Evolutionary conservation across 2,113 vertebrate genomes (phyloP).

Genomic region (Pedionomus torquatus): DNA sequence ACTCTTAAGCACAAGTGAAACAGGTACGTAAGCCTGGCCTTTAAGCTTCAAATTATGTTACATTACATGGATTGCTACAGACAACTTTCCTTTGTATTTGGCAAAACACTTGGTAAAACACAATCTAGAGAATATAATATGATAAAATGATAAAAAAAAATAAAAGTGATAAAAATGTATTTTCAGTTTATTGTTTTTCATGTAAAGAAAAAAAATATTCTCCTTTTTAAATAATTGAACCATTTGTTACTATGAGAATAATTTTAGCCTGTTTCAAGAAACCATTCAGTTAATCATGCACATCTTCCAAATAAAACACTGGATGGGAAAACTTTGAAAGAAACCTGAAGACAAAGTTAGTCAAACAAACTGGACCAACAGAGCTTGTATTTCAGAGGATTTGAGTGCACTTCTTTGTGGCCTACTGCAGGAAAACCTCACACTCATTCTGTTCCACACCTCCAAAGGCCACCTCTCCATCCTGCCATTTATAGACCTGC

Average conservation of each 20-base stretch:
- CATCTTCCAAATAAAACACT: background rate
- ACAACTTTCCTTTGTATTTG: background rate
- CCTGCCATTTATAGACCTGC: background rate
- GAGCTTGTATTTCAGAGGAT: background rate
- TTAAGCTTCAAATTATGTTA: background rate
- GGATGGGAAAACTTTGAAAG: background rate
- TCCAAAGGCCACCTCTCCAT: background rate
- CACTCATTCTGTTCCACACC: background rate
- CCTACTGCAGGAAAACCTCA: background rate
- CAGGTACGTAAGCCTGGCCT: background rate
- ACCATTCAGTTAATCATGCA: background rate
- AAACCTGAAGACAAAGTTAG: background rate
- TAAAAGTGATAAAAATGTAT: background rate
- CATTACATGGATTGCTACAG: background rate
- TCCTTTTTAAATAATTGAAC: background rate
- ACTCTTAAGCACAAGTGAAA: background rate
- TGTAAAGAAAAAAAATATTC: background rate
- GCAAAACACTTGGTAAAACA: background rate
- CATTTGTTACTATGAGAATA: background rate
- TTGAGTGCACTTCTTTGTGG: accelerated
- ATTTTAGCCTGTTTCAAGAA: background rate
- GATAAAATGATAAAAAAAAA: no score
- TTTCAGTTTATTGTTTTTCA: background rate
- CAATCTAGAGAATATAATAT: background rate
- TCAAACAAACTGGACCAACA: background rate